Conservation (phyloP, 2,888 invertebrate genomes). For the Sphecodes monilicornis region DNA sequence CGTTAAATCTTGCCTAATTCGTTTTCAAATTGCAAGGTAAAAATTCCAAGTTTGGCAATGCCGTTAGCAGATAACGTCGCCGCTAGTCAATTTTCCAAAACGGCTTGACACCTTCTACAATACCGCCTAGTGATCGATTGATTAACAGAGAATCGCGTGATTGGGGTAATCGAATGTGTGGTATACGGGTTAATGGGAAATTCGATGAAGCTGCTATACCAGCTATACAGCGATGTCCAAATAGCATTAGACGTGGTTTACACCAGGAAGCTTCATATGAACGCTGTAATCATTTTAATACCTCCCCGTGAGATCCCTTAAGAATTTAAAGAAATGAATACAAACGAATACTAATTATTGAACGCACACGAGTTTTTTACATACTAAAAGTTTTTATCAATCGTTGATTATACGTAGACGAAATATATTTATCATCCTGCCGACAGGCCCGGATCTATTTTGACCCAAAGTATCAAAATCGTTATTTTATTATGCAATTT, state of each 20-base stretch:
- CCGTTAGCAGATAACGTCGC: not conserved
- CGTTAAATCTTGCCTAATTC: too few species aligned
- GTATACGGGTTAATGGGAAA: conserved; percentile 24
- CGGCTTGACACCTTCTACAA: conserved; percentile 14
- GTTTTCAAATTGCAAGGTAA: not conserved
- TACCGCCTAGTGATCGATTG: conserved; percentile 17
- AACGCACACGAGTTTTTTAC: too few species aligned
- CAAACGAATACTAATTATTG: not conserved
- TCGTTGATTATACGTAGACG: not conserved
- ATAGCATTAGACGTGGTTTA: conserved; percentile 14
- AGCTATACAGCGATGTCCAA: conserved; percentile 9
- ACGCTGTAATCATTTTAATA: not conserved
- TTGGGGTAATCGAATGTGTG: conserved; percentile 32
- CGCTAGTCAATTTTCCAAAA: conserved; percentile 8
- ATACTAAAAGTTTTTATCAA: not conserved
- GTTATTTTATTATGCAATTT: too few species aligned
- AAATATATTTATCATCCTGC: not conserved
- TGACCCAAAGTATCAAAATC: too few species aligned
- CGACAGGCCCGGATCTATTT: too few species aligned
- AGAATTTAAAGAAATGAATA: not conserved
- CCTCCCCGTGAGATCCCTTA: too few species aligned
- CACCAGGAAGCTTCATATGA: not conserved
- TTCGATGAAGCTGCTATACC: conserved; percentile 19
- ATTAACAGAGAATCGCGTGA: conserved; percentile 33
- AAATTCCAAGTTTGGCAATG: not conserved